Evolutionary conservation across 2,113 vertebrate species (phyloP), one percentile per base, ranked within the genome.

Genomic region (Nettapus auritus): DNA sequence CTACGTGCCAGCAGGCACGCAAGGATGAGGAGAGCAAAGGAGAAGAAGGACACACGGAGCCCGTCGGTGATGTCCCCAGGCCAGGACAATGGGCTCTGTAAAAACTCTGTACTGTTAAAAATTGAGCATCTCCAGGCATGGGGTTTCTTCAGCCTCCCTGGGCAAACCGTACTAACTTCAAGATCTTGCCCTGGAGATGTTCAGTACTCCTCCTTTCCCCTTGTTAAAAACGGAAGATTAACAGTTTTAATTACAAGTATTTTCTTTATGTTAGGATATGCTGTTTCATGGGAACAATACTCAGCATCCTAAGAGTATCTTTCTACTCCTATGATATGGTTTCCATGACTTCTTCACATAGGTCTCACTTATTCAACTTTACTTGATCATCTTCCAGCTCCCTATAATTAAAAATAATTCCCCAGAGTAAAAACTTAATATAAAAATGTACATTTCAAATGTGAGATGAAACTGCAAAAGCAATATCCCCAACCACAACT

Each of bases 391-490:
- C 92, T 94, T 92, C 81, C 84, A 96, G 92, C 77, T 92, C 57
- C 2, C 89, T 94, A 93, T 95, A 96, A 96, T 96, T 97, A 97
- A 97, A 96, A 96, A 93, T 93, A 95, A 96, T 92, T 96, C 96
- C 94, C 96, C 0, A 1, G 20, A 86, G 96, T 78, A 94, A 82
- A 87, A 95, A 90, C 48, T 89, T 92, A 94, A 96, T 96, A 97
- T 95, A 67, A 94, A 86, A 90, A 79, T 31, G 77, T 91, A 94
- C 81, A 90, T 93, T 96, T 96, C 86, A 93, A 90, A 93, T 8
- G 59, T 13, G 63, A 94, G 86, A 89, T 67, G 86, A 88, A 91
- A 93, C 66, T 62, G 53, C 34, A 86, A 81, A 90, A 70, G 73
- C 42, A 26, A 4, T 60, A 64, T 73, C 62, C 48, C 76, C 38